Conservation (phyloP, 1,140 invertebrate species). For the Campodea augens region DNA sequence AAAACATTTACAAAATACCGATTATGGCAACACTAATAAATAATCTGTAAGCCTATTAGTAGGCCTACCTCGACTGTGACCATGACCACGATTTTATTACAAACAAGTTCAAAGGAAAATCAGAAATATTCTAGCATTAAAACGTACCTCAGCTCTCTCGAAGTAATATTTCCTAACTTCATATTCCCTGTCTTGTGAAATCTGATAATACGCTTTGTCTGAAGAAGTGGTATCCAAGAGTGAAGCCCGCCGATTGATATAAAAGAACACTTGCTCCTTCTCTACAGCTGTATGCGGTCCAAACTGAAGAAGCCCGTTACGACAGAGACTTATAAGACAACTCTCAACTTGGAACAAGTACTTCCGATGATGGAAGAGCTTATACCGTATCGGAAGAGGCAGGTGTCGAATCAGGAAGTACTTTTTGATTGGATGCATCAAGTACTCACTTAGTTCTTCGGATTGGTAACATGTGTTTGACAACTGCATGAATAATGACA, state of each 20-base stretch:
- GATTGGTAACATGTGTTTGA: conserved; percentile 36
- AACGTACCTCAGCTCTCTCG: too few relatives aligned
- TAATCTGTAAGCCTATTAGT: too few relatives aligned
- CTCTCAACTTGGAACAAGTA: conserved; percentile 43
- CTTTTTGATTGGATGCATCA: conserved; percentile 45
- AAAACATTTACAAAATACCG: too few relatives aligned
- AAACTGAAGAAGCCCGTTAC: conserved; percentile 49
- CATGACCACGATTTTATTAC: too few relatives aligned
- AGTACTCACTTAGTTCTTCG: conserved; percentile 34
- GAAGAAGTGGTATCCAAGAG: conserved; percentile 45
- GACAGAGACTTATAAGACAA: conserved; percentile 33
- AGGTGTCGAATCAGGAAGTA: conserved; percentile 39
- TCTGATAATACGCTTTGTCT: conserved; percentile 36
- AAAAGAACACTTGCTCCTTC: conserved; percentile 51
- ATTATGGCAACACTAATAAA: too few relatives aligned
- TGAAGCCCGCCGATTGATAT: conserved; percentile 37
- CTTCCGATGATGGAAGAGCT: conserved; percentile 35
- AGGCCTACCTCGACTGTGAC: too few relatives aligned
- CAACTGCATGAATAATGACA: conserved; percentile 47
- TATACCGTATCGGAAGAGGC: conserved; percentile 28
- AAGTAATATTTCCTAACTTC: conserved; percentile 34
- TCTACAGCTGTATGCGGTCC: conserved; percentile 42
- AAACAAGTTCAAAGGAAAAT: too few relatives aligned
- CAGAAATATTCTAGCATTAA: too few relatives aligned
- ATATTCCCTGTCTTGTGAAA: conserved; percentile 35